phyloP scores from a whole-genome alignment of 2,113 vertebrate species.

The Tachuris rubrigastra region DNA sequence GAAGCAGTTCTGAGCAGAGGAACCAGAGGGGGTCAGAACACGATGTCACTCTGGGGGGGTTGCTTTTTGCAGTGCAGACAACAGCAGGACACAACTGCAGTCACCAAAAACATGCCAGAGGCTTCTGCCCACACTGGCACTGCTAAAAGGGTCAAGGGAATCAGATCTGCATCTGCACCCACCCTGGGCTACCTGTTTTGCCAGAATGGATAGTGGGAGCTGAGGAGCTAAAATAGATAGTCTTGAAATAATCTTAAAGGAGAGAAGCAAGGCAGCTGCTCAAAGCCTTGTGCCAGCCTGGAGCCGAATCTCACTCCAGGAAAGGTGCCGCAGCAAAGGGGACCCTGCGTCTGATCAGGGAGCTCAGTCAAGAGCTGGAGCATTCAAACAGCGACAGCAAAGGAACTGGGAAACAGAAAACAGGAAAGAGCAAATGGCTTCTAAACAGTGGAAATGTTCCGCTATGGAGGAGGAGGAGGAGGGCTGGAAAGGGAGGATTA shows the following conservation, averaged over 20 bases:
- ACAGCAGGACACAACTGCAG: accelerated
- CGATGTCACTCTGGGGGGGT: background rate
- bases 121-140: background rate
- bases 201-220: background rate
- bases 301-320: background rate
- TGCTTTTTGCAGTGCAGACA: accelerated
- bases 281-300: conserved; percentile 31
- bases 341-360: conserved; percentile 40
- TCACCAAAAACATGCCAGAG: background rate
- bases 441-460: conserved; percentile 10
- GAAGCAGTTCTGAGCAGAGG: background rate
- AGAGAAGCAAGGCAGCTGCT: conserved; percentile 39
- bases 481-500: conserved; percentile 51
- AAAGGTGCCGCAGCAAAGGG: conserved; percentile 38
- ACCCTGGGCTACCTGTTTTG: background rate
- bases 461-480: conserved; percentile 38
- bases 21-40: background rate
- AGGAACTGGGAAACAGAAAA: conserved; percentile 27
- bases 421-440: conserved; percentile 26
- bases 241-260: background rate
- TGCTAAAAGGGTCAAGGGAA: background rate
- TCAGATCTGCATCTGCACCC: accelerated
- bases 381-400: background rate
- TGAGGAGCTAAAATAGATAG: background rate
- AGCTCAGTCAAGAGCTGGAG: conserved; percentile 36